Percentiles rank a stretch among this genome's conserved stretches.
Evolutionary conservation across 1,140 invertebrate genomes (phyloP).

Genomic region (Cotesia glomerata): DNA sequence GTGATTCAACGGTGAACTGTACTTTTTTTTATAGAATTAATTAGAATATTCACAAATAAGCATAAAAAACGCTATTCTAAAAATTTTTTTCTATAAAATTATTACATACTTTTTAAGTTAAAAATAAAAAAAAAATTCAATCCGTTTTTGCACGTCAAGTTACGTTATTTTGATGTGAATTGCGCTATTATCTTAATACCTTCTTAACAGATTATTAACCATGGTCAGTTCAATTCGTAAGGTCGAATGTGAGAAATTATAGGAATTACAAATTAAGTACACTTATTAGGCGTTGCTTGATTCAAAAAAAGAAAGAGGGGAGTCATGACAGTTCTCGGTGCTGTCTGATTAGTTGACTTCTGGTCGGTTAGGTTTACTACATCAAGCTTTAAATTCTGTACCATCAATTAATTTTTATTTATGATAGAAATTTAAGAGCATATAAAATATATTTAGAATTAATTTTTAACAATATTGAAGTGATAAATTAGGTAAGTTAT

Average conservation of each 20-base stretch:
- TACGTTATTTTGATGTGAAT: background rate
- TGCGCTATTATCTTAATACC: background rate
- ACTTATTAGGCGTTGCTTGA: conserved; percentile 38
- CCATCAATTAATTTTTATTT: background rate
- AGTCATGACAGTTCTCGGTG: conserved; percentile 2
- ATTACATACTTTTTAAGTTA: too few relatives aligned
- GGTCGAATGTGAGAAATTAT: conserved; percentile 47
- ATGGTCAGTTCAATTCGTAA: conserved; percentile 18
- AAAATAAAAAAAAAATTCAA: background rate
- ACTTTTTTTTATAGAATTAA: too few relatives aligned
- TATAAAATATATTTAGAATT: too few relatives aligned
- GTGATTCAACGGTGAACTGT: too few relatives aligned
- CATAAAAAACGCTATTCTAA: too few relatives aligned
- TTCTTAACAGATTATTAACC: background rate
- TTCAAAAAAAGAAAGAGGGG: conserved; percentile 37
- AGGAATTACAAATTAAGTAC: conserved; percentile 50
- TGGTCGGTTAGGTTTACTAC: conserved; percentile 33
- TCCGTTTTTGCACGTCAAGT: background rate
- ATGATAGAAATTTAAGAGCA: too few relatives aligned
- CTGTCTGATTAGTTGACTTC: conserved; percentile 1
- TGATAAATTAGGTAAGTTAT: too few relatives aligned
- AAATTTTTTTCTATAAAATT: too few relatives aligned
- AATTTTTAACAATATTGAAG: too few relatives aligned
- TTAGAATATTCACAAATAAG: too few relatives aligned
- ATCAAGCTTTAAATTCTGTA: background rate